Percentiles rank a stretch among this genome's conserved stretches.
These are phyloP conservation scores for Chauna torquata DNA, from an alignment of 2,113 vertebrate species.

Conservation along the genomic window DNA sequence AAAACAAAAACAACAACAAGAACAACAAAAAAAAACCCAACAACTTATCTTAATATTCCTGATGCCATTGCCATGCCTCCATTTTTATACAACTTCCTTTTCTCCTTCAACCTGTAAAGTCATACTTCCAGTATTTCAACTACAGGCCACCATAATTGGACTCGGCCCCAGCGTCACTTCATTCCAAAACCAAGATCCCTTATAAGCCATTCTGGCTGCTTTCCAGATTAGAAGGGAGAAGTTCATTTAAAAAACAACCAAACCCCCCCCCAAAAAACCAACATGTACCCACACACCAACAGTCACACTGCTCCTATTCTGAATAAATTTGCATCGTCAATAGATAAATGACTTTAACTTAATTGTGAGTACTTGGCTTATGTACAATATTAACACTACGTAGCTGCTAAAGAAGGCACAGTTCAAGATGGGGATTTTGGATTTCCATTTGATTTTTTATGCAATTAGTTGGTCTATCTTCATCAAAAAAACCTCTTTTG, in stretches of 20 bases:
- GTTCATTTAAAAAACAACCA: neutral
- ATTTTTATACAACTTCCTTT: neutral
- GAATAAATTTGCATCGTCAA: neutral
- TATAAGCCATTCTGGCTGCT: neutral
- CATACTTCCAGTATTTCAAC: neutral
- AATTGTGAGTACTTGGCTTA: neutral
- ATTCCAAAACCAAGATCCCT: neutral
- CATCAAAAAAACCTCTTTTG: neutral
- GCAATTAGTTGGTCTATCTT: neutral
- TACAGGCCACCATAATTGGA: neutral
- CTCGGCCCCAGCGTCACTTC: neutral
- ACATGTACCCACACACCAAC: neutral
- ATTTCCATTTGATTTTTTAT: neutral
- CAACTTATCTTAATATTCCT: neutral
- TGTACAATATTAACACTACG: neutral
- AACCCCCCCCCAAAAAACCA: neutral
- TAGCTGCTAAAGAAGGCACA: neutral
- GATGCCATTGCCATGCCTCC: neutral
- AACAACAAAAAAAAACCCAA: neutral
- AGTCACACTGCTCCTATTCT: neutral
- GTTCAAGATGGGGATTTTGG: neutral
- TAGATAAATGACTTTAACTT: neutral
- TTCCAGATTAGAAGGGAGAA: neutral
- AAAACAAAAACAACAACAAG: neutral
- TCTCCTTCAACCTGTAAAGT: neutral